Percentiles rank a stretch among this genome's conserved stretches.
These are phyloP conservation scores for Pocillopora meandrina DNA, from an alignment of 92 coral and sea anemone genomes.

Conservation along the genomic window DNA sequence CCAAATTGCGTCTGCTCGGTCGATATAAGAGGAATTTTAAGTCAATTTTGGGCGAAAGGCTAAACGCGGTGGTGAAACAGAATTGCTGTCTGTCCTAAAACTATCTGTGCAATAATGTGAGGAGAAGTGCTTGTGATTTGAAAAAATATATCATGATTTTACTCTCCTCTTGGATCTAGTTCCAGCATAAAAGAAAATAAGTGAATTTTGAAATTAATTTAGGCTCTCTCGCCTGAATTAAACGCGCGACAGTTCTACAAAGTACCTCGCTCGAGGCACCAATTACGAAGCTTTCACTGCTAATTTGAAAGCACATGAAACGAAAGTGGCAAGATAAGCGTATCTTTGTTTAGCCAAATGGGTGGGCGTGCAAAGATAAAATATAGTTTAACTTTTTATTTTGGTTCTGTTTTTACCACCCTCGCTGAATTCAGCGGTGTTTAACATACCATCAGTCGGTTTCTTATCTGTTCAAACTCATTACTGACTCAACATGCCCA, in stretches of 20 bases:
- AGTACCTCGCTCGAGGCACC: background rate
- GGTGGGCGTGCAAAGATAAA: background rate
- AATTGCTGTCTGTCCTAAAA: too few relatives aligned
- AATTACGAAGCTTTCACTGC: background rate
- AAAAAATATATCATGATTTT: too few relatives aligned
- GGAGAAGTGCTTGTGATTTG: too few relatives aligned
- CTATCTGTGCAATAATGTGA: too few relatives aligned
- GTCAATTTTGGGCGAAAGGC: too few relatives aligned
- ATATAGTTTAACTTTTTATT: background rate
- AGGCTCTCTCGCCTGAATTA: too few relatives aligned
- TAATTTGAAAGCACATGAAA: background rate
- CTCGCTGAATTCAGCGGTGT: background rate
- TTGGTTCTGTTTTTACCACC: background rate
- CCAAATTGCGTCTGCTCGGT: background rate
- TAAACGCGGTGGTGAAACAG: too few relatives aligned
- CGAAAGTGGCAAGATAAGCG: background rate
- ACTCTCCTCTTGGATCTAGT: too few relatives aligned
- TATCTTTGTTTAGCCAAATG: background rate
- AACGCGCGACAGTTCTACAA: background rate
- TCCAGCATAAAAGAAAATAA: too few relatives aligned
- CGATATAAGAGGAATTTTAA: background rate
- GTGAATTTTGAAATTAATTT: too few relatives aligned
- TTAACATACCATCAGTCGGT: background rate
- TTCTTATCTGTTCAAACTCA: conserved; percentile 5
- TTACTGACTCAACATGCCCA: background rate